Conservation (phyloP, 2,797 vertebrate species). For the Danio albolineatus region DNA sequence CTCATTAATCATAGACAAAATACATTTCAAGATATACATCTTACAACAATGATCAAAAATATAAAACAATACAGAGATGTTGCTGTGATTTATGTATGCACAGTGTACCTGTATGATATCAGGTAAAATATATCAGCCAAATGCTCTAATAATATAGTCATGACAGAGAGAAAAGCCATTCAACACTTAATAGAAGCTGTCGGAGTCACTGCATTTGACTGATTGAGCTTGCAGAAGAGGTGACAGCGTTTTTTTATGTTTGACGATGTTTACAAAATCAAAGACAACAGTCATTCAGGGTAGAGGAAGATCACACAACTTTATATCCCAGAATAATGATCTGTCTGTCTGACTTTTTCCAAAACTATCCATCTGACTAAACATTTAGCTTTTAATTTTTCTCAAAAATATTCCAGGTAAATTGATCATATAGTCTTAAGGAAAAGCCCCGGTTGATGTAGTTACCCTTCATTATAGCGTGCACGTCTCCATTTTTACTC, state of each 20-base stretch:
- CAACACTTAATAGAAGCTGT: conserved; percentile 14
- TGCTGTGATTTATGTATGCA: no score
- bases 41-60: no score
- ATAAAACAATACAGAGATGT: no score
- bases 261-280: conserved; percentile 21
- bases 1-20: no score
- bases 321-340: background rate
- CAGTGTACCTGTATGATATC: background rate
- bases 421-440: background rate
- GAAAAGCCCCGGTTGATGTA: background rate
- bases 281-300: background rate
- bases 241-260: background rate
- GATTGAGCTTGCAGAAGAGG: conserved; percentile 5
- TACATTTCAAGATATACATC: no score
- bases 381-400: background rate
- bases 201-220: conserved; percentile 16
- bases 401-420: background rate
- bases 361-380: background rate
- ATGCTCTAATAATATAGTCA: background rate
- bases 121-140: background rate
- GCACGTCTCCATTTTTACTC: conserved; percentile 8
- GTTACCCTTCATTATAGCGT: conserved; percentile 3
- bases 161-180: background rate
- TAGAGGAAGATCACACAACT: background rate
- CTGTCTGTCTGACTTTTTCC: no score